Evolutionary conservation across 92 coral and sea anemone species (phyloP), one percentile per base, ranked within the genome.

Genomic region (Meandrina meandrites): DNA sequence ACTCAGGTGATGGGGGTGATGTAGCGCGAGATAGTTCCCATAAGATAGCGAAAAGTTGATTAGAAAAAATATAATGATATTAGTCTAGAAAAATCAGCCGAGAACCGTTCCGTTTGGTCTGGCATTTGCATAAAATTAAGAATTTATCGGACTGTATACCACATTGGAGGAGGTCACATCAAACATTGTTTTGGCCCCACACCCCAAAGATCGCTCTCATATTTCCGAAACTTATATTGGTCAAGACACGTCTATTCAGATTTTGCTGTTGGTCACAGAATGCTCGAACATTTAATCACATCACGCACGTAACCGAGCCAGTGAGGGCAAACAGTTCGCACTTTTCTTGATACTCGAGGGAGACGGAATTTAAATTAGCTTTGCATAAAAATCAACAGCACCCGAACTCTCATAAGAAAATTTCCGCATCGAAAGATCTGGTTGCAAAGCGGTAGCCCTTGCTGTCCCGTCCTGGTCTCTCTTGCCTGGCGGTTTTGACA

Each of bases 91-190:
- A n/a, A 60, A 62, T 50, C 36, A n/a, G 8, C 42, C 64, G 76
- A 21, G 19, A 79, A 60, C 76, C 40, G 76, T 81, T 64, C 85
- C 85, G 48, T 67, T 68, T 68, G 85, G 82, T 21, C 78, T 35
- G 47, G 75, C 45, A 85, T 85, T 84, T 85, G 88, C 88, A 85
- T 85, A 76, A 76, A 85, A 60, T 85, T 85, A 85, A 60, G 75
- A 85, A 85, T 76, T 76, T 85, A 51, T 60, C 16, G 82, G 82
- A 62, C 82, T 62, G 76, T 76, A 37, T 58, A 73, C 31, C 51
- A n/a, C 27, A 40, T 31, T 32, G 32, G 82, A 73, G 51, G 51
- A 85, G 88, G 76, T 85, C 88, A 76, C 62, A 42, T 62, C 35
- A 37, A 14, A 76, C 50, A 40, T 19, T 54, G 70, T 75, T 74